Evolutionary conservation across 2,113 vertebrate species (phyloP).

Genomic region (Climacteris rufus): DNA sequence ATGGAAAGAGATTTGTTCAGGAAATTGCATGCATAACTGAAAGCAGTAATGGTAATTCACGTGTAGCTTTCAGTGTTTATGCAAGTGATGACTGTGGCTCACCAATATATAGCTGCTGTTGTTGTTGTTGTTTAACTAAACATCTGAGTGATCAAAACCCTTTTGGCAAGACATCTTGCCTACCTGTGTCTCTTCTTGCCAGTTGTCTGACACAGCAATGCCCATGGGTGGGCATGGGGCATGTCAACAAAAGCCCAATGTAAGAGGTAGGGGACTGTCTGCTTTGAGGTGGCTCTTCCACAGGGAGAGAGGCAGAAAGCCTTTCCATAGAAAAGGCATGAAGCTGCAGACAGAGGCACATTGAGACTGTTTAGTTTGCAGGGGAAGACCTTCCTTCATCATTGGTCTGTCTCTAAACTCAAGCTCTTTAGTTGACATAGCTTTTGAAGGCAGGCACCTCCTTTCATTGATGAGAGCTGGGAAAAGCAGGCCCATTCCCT

Average conservation of each 20-base stretch:
- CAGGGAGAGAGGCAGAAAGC: not conserved
- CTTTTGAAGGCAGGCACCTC: not conserved
- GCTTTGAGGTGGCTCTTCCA: fast-evolving
- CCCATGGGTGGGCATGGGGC: not conserved
- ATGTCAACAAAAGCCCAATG: not conserved
- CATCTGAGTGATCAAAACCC: not conserved
- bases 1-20: not conserved
- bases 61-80: not conserved
- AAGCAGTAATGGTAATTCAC: not conserved
- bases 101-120: not conserved
- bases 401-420: not conserved
- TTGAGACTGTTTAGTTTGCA: not conserved
- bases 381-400: not conserved
- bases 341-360: not conserved
- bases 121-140: not conserved
- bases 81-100: not conserved
- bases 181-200: not conserved
- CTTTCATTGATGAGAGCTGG: not conserved
- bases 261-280: not conserved
- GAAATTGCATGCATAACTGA: not conserved
- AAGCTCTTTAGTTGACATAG: not conserved
- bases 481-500: not conserved
- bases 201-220: not conserved
- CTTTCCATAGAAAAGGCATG: not conserved
- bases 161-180: not conserved